phyloP scores from a whole-genome alignment of 2,113 vertebrate genomes.

The Myanophis thanlyinensis region DNA sequence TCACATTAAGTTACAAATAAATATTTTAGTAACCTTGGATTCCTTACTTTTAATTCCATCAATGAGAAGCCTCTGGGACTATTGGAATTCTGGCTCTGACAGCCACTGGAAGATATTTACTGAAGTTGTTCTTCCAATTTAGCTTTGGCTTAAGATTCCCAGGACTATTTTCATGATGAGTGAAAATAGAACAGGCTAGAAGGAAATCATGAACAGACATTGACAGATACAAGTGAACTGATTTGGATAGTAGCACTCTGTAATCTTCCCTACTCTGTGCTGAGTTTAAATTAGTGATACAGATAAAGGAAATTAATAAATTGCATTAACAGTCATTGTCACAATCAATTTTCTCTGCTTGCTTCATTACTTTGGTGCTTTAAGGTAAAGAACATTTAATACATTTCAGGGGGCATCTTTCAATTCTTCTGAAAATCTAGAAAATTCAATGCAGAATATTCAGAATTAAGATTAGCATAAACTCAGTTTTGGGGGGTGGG shows the following conservation, averaged over 20 bases:
- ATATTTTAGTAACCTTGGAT: conserved; percentile 24
- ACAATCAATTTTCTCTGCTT: neutral
- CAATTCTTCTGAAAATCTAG: neutral
- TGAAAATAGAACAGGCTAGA: neutral
- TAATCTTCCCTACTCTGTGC: neutral
- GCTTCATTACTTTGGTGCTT: neutral
- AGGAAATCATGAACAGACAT: neutral
- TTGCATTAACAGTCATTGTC: neutral
- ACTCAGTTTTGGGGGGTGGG: neutral
- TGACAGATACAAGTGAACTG: neutral
- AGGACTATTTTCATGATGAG: neutral
- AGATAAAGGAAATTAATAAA: conserved; percentile 1
- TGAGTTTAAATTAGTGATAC: neutral
- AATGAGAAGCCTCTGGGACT: neutral
- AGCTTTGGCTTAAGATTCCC: neutral
- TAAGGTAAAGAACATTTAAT: neutral
- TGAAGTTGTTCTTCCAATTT: neutral
- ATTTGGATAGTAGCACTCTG: neutral
- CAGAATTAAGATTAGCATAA: neutral
- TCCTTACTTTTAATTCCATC: neutral
- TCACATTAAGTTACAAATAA: neutral
- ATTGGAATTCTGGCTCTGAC: neutral
- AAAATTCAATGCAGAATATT: neutral
- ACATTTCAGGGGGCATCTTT: neutral
- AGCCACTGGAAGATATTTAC: neutral